phyloP scores from a whole-genome alignment of 2,888 invertebrate species.

The Lobophora halterata region DNA sequence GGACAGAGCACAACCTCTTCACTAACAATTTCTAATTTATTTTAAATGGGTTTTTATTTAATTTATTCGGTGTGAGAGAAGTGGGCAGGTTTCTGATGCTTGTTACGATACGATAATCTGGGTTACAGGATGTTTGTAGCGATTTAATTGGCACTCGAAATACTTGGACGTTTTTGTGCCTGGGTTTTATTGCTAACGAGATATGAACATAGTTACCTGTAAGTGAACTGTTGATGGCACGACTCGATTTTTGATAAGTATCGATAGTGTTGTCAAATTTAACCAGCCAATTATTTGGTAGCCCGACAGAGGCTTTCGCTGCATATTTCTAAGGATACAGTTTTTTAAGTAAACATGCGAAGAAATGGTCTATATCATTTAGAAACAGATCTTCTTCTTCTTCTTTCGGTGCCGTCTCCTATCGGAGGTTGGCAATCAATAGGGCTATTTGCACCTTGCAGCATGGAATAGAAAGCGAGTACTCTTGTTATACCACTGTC shows the following conservation, averaged over 20 bases:
- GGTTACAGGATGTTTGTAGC: constrained; percentile 75
- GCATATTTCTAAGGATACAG: too few relatives aligned
- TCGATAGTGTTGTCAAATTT: constrained; percentile 1
- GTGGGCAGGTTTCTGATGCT: constrained; percentile 71
- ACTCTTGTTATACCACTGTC: too few relatives aligned
- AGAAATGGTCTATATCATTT: too few relatives aligned
- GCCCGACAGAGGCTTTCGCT: too few relatives aligned
- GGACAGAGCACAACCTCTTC: constrained; percentile 37
- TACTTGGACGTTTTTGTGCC: constrained; percentile 61
- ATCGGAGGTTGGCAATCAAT: too few relatives aligned
- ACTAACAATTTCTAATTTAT: constrained; percentile 67
- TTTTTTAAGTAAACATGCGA: too few relatives aligned
- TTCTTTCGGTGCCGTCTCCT: too few relatives aligned
- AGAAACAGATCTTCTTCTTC: too few relatives aligned
- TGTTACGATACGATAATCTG: constrained; percentile 78
- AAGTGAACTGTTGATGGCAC: constrained; percentile 37
- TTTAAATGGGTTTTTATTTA: constrained; percentile 74
- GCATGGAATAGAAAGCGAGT: too few relatives aligned
- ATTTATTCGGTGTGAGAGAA: constrained; percentile 76
- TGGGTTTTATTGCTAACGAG: constrained; percentile 63
- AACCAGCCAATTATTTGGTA: too few relatives aligned
- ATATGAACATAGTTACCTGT: constrained; percentile 49
- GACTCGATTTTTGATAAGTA: constrained; percentile 30
- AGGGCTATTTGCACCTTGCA: too few relatives aligned
- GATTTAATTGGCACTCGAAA: constrained; percentile 77